These are phyloP conservation scores for Rhysida immarginata DNA, from an alignment of 1,140 invertebrate genomes.

Conservation along the genomic window DNA sequence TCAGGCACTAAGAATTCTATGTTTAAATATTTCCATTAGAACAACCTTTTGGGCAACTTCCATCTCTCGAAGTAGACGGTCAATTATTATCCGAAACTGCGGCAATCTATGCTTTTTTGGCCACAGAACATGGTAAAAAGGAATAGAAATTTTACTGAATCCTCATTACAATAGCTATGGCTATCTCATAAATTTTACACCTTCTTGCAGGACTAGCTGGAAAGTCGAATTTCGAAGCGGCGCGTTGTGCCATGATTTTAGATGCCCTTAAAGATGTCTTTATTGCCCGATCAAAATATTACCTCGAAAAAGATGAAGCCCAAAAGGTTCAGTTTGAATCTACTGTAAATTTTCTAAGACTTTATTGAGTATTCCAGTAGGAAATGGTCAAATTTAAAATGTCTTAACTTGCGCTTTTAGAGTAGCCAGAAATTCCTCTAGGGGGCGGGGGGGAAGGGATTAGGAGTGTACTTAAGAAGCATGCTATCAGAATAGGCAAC, in stretches of 20 bases:
- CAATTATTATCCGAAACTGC: conserved; percentile 17
- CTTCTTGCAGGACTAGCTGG: conserved; percentile 2
- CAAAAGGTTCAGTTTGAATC: not conserved
- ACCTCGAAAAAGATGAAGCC: not conserved
- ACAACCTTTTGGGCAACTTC: conserved; percentile 1
- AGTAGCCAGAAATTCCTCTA: too few species aligned
- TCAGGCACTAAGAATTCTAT: too few species aligned
- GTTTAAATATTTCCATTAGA: not conserved
- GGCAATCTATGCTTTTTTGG: conserved; percentile 21
- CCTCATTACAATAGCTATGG: too few species aligned
- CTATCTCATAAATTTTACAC: too few species aligned
- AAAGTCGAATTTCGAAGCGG: not conserved
- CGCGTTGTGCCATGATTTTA: conserved; percentile 6
- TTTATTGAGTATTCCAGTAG: too few species aligned
- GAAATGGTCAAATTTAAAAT: too few species aligned
- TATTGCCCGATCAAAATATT: not conserved
- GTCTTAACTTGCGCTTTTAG: too few species aligned
- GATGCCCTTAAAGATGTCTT: not conserved
- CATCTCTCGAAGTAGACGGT: conserved; percentile 8
- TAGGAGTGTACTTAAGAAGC: too few species aligned
- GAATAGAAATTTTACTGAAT: too few species aligned
- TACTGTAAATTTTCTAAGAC: not conserved
- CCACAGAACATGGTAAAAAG: conserved; percentile 18
- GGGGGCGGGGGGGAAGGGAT: too few species aligned
- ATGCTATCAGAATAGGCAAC: too few species aligned